Conservation (phyloP, 2,888 invertebrate species). For the Acronicta leporina region DNA sequence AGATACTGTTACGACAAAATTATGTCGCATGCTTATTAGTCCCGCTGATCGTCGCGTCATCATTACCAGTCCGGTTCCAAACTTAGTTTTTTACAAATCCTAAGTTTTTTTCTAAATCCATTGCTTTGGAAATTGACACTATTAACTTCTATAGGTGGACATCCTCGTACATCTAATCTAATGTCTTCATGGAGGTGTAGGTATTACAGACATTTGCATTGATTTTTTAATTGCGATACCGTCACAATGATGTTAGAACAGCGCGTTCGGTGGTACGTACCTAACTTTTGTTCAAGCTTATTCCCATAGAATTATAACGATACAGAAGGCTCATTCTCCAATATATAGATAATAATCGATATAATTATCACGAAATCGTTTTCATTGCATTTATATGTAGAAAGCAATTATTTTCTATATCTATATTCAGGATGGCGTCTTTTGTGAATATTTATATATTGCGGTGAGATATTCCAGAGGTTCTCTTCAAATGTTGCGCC, state of each 20-base stretch:
- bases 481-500: constrained; percentile 77
- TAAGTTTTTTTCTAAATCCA: constrained; percentile 22
- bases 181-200: too few relatives aligned
- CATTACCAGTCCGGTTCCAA: background rate
- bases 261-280: constrained; percentile 1
- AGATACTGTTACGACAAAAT: too few relatives aligned
- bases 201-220: constrained; percentile 7
- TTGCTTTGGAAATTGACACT: constrained; percentile 41
- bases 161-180: constrained; percentile 9
- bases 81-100: constrained; percentile 12
- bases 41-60: background rate
- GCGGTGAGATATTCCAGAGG: constrained; percentile 47
- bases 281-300: constrained; percentile 7
- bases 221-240: constrained; percentile 33
- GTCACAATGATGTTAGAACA: constrained; percentile 8
- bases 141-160: constrained; percentile 23
- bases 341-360: background rate
- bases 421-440: constrained; percentile 3
- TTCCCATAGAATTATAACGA: constrained; percentile 29
- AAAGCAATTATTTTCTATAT: background rate
- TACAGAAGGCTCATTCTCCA: constrained; percentile 22
- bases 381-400: background rate
- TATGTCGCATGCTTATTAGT: too few relatives aligned
- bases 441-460: constrained; percentile 28
- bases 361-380: background rate